These are phyloP conservation scores for Pedetes capensis DNA, from an alignment of 2,113 vertebrate species.

Conservation along the genomic window DNA sequence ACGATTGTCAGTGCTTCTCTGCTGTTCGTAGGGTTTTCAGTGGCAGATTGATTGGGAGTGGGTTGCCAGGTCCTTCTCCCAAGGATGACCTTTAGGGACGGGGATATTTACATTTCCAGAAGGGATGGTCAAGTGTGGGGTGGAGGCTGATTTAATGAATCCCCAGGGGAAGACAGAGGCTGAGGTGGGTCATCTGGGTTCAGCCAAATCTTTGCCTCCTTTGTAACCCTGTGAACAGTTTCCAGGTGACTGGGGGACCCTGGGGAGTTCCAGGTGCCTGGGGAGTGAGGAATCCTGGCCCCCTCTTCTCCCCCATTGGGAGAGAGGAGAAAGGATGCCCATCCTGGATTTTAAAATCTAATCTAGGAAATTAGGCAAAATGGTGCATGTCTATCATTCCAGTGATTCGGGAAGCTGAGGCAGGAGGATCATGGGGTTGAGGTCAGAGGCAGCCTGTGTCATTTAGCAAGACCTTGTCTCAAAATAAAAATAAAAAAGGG, in stretches of 20 bases:
- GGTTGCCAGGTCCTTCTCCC: no score
- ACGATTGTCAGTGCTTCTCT: no score
- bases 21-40: no score
- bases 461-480: neutral
- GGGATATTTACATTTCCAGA: neutral
- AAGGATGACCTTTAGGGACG: neutral
- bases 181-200: neutral
- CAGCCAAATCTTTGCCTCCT: neutral
- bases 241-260: neutral
- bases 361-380: accelerated
- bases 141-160: no score
- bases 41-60: no score
- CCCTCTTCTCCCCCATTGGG: neutral
- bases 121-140: neutral
- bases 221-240: neutral
- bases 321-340: neutral
- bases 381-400: neutral
- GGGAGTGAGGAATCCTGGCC: neutral
- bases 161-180: neutral
- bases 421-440: neutral
- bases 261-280: neutral
- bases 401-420: neutral
- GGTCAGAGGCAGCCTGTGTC: neutral
- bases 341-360: neutral
- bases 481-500: no score